phyloP scores from a whole-genome alignment of 2,888 invertebrate genomes.

The Altica lythri region DNA sequence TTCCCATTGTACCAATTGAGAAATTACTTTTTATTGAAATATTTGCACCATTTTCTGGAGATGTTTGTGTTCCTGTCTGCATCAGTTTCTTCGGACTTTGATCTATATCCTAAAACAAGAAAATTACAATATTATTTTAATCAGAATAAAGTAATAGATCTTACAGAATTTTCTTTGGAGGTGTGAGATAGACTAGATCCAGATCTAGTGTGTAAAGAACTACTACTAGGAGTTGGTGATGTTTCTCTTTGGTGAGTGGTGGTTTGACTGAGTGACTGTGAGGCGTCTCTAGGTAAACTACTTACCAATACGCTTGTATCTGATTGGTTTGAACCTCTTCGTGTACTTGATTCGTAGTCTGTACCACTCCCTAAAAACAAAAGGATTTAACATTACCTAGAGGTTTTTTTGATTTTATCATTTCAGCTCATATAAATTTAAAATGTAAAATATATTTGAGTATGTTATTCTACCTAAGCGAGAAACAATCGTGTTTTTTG shows the following conservation, averaged over 20 bases:
- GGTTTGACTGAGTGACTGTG: constrained; percentile 63
- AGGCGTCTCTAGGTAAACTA: constrained; percentile 66
- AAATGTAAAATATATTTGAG: too few species aligned
- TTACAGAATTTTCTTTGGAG: constrained; percentile 49
- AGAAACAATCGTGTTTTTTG: constrained; percentile 62
- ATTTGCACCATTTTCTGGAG: constrained; percentile 62
- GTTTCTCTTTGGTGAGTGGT: constrained; percentile 58
- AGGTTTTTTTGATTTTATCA: too few species aligned
- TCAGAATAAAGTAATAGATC: constrained; percentile 19
- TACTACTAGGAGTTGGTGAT: constrained; percentile 62
- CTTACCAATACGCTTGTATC: constrained; percentile 68
- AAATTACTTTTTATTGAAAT: constrained; percentile 60
- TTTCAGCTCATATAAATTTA: too few species aligned
- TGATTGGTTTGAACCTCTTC: constrained; percentile 63
- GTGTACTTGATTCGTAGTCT: constrained; percentile 51
- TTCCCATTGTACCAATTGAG: constrained; percentile 62
- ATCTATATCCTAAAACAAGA: constrained; percentile 49
- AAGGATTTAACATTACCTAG: too few species aligned
- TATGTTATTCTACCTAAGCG: constrained; percentile 59
- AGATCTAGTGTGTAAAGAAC: constrained; percentile 60
- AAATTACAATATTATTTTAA: neutral
- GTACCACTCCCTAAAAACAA: constrained; percentile 55
- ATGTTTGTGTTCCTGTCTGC: constrained; percentile 73
- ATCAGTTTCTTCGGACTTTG: constrained; percentile 58
- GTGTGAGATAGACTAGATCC: constrained; percentile 59